Base-by-base conservation (phyloP, 2,113 vertebrate species). In the Nettapus auritus region DNA sequence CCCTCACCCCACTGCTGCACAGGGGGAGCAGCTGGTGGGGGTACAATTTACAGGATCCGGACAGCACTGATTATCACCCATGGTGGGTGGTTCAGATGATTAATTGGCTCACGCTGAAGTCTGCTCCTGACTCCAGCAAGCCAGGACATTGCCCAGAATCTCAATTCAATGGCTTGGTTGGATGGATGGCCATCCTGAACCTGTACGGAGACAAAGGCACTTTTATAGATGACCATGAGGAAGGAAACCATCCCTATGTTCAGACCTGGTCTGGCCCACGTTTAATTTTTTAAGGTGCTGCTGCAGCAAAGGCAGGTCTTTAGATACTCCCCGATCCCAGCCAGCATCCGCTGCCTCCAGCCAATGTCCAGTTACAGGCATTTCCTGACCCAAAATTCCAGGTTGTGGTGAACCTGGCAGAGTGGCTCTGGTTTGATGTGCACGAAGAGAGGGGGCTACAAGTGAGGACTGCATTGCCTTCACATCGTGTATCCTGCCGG, bases 81-180 rank as follows among this genome's bases (percentile, higher is more conserved):
- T 4, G 75, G 31, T 16, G 60, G 40, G 68, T 38, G 64, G 11
- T 52, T 67, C 31, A 46, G 36, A 2, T 48, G 56, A 74, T 29
- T 25, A 42, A 81, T 10, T 63, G 50, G 21, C 55, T 83, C 44
- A 57, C 0, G 0, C 8, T 59, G 73, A 67, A 70, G 14, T 7
- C 60, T 55, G 10, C 9, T 6, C 55, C 69, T 0, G 0, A 60
- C 38, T 38, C 42, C 33, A 46, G 1, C 8, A 80, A 77, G 3
- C 25, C 36, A 31, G 19, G 71, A n/a, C 50, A 81, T 81, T 55
- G 20, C 46, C 71, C 71, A 46, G 26, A 13, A n/a, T 29, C 55
- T 16, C 62, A 64, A 4, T 73, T 31, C 0, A 0, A 25, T 55
- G 63, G 25, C 53, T 78, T 56, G 56, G 48, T 69, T 89, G 52